phyloP scores from a whole-genome alignment of 2,888 invertebrate genomes.

The Amblyjoppa fuscipennis region DNA sequence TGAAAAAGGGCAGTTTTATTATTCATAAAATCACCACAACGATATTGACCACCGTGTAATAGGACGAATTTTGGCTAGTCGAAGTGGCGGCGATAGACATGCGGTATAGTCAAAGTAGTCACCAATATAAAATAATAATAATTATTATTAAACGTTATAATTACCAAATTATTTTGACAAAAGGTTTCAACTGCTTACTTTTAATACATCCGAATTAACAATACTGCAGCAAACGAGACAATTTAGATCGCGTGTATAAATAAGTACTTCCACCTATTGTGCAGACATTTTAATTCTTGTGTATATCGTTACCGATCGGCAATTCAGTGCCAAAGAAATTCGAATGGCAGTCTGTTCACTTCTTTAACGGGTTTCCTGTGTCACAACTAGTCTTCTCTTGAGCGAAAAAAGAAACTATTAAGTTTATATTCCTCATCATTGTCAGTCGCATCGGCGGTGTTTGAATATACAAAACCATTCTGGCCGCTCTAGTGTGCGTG shows the following conservation, averaged over 20 bases:
- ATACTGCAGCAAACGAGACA: constrained; percentile 4
- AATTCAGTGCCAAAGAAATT: constrained; percentile 16
- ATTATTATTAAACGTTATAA: background rate
- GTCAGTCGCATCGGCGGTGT: background rate
- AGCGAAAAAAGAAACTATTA: background rate
- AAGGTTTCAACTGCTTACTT: background rate
- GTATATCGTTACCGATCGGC: constrained; percentile 52
- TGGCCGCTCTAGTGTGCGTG: background rate
- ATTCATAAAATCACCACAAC: background rate
- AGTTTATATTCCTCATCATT: background rate
- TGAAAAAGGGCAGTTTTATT: background rate
- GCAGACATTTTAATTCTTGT: constrained; percentile 47
- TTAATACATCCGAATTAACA: background rate
- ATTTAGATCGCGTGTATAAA: constrained; percentile 51
- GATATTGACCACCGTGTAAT: background rate
- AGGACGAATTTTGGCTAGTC: background rate
- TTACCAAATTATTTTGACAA: background rate
- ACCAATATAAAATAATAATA: background rate
- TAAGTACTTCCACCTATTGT: constrained; percentile 50
- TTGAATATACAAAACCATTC: too few relatives aligned
- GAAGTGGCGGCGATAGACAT: background rate
- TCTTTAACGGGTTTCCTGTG: constrained; percentile 11
- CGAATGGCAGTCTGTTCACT: constrained; percentile 2
- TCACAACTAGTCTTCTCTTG: background rate
- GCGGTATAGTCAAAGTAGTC: background rate